Conservation (phyloP, 2,888 invertebrate genomes). For the Lithophane semibrunnea region DNA sequence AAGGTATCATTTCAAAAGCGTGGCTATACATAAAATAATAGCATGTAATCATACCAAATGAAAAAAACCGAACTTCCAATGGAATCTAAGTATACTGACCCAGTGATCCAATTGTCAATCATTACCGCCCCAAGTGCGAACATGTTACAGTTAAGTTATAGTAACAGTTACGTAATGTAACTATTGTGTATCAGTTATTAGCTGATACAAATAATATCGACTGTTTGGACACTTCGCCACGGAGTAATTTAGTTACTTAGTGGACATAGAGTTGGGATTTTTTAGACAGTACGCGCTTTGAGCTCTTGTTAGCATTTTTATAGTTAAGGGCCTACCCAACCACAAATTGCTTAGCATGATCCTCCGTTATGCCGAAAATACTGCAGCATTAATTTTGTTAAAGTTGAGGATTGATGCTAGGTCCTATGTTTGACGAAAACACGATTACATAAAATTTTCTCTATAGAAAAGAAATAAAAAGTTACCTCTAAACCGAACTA, state of each 20-base stretch:
- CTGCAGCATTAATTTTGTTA: too few relatives aligned
- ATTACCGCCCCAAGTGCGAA: slow-evolving; percentile 48
- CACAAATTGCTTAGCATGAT: too few relatives aligned
- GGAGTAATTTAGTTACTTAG: slow-evolving; percentile 48
- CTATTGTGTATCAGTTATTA: slow-evolving; percentile 59
- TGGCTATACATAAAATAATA: slow-evolving; percentile 28
- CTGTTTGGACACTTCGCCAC: slow-evolving; percentile 56
- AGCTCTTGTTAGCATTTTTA: not conserved
- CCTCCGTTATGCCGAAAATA: too few relatives aligned
- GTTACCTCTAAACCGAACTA: too few relatives aligned
- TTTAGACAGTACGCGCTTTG: slow-evolving; percentile 35
- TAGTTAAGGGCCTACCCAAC: too few relatives aligned
- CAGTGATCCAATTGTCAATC: slow-evolving; percentile 56
- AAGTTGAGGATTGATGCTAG: too few relatives aligned
- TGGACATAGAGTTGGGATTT: slow-evolving; percentile 35
- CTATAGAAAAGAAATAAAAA: too few relatives aligned
- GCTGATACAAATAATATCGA: slow-evolving; percentile 62
- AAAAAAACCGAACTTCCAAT: slow-evolving; percentile 1
- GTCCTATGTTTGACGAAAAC: too few relatives aligned
- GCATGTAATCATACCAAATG: slow-evolving; percentile 17
- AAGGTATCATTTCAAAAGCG: slow-evolving; percentile 35
- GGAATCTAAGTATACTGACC: slow-evolving; percentile 46
- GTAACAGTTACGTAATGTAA: slow-evolving; percentile 38
- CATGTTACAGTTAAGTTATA: slow-evolving; percentile 32
- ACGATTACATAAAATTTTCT: too few relatives aligned